phyloP scores from a whole-genome alignment of 2,888 invertebrate genomes.

The Ptilodon capucinus region DNA sequence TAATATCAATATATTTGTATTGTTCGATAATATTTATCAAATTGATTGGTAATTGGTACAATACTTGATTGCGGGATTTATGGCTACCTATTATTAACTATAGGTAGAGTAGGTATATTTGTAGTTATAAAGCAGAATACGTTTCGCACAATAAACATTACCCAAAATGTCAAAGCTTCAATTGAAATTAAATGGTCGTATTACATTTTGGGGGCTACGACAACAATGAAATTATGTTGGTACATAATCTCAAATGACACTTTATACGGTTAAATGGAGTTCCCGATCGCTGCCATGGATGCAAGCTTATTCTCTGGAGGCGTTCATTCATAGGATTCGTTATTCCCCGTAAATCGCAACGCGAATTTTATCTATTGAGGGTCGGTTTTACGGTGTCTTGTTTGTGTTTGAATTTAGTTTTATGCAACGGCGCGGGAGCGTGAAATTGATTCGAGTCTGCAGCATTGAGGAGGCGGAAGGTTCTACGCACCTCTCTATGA shows the following conservation, averaged over 20 bases:
- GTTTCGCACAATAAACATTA: slow-evolving; percentile 1
- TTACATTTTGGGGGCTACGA: slow-evolving; percentile 50
- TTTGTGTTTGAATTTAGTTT: slow-evolving; percentile 65
- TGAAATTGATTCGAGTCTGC: slow-evolving; percentile 69
- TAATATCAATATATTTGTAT: slow-evolving; percentile 71
- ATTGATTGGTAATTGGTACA: slow-evolving; percentile 59
- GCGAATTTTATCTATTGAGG: slow-evolving; percentile 43
- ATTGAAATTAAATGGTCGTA: slow-evolving; percentile 59
- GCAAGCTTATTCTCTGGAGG: slow-evolving; percentile 64
- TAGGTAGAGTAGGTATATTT: neutral
- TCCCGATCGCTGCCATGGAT: slow-evolving; percentile 41
- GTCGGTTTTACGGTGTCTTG: slow-evolving; percentile 46
- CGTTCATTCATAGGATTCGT: slow-evolving; percentile 70
- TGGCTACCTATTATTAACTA: slow-evolving; percentile 35
- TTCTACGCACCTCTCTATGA: slow-evolving; percentile 44
- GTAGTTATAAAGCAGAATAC: slow-evolving; percentile 5
- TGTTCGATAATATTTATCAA: slow-evolving; percentile 75
- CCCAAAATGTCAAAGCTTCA: slow-evolving; percentile 25
- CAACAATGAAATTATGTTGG: slow-evolving; percentile 51
- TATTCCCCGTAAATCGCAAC: slow-evolving; percentile 56
- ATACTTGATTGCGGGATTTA: slow-evolving; percentile 48
- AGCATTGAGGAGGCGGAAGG: slow-evolving; percentile 64
- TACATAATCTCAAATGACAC: slow-evolving; percentile 59
- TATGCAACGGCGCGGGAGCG: slow-evolving; percentile 74
- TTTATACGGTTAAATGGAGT: slow-evolving; percentile 62